These are phyloP conservation scores for Microcebus griseorufus DNA, from an alignment of 2,113 vertebrate species.

Conservation along the genomic window DNA sequence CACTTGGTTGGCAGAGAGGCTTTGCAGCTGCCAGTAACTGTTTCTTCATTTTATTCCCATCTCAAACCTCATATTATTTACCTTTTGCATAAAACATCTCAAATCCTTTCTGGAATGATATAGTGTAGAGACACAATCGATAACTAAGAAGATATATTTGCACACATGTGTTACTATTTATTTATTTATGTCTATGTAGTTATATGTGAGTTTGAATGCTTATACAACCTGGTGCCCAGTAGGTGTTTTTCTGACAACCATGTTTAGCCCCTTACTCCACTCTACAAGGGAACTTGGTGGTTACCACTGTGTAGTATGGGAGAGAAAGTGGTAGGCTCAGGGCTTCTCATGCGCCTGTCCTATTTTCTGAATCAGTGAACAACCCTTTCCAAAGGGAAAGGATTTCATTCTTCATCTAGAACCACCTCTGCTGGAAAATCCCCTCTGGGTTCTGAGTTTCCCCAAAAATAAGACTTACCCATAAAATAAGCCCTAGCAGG, in stretches of 20 bases:
- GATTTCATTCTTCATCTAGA: not conserved
- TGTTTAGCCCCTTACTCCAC: not conserved
- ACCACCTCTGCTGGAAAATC: not conserved
- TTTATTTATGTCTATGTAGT: not conserved
- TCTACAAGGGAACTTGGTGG: accelerated
- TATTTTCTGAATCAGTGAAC: not conserved
- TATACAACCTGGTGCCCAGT: too few species aligned
- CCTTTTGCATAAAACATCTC: not conserved
- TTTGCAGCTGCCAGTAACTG: not conserved
- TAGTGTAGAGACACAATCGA: not conserved
- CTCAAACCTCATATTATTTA: not conserved
- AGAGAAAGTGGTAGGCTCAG: accelerated
- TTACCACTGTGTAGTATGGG: not conserved
- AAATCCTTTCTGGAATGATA: not conserved
- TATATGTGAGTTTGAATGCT: accelerated
- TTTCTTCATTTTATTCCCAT: not conserved
- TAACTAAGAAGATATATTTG: not conserved
- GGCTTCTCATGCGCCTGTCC: too few species aligned
- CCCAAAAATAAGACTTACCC: too few species aligned
- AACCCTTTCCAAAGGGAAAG: not conserved
- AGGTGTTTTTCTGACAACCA: not conserved
- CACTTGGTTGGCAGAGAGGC: not conserved
- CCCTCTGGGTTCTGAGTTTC: not conserved
- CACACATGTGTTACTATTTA: not conserved
- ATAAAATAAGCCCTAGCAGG: too few species aligned